A percentile compares a stretch with the other conserved stretches of the same genome.
These are phyloP conservation scores for Drosophila pseudotalamancana DNA, from an alignment of 2,888 invertebrate genomes.

Conservation along the genomic window DNA sequence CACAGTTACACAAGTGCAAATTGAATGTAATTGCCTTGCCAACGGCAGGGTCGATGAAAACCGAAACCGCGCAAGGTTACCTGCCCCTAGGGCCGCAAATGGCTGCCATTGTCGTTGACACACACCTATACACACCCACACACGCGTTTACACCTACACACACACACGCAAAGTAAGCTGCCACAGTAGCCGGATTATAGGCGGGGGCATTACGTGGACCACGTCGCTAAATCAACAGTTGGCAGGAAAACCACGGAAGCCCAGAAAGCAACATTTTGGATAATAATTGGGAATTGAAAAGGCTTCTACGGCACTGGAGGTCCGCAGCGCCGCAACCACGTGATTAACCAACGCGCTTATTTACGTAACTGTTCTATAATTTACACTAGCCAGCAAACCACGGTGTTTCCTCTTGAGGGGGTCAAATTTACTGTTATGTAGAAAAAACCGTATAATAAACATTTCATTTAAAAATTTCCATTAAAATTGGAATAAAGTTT, in stretches of 20 bases:
- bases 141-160: constrained; percentile 7
- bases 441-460: too few relatives aligned
- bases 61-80: constrained; percentile 55
- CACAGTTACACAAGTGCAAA: constrained; percentile 56
- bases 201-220: constrained; percentile 22
- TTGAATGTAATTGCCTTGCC: constrained; percentile 75
- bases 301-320: constrained; percentile 24
- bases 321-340: constrained; percentile 2
- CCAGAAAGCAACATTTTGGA: constrained; percentile 31
- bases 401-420: too few relatives aligned
- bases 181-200: constrained; percentile 17
- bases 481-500: too few relatives aligned
- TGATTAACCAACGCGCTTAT: constrained; percentile 22
- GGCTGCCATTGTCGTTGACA: constrained; percentile 68
- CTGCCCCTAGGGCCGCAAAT: constrained; percentile 51
- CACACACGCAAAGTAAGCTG: neutral
- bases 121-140: constrained; percentile 15
- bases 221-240: constrained; percentile 74
- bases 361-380: constrained; percentile 3
- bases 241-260: constrained; percentile 57
- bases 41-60: constrained; percentile 50
- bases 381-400: constrained; percentile 1
- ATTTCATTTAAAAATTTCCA: neutral
- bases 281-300: constrained; percentile 37
- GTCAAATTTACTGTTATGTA: too few relatives aligned